phyloP scores from a whole-genome alignment of 2,888 invertebrate species.

The Leptopilina syphax region DNA sequence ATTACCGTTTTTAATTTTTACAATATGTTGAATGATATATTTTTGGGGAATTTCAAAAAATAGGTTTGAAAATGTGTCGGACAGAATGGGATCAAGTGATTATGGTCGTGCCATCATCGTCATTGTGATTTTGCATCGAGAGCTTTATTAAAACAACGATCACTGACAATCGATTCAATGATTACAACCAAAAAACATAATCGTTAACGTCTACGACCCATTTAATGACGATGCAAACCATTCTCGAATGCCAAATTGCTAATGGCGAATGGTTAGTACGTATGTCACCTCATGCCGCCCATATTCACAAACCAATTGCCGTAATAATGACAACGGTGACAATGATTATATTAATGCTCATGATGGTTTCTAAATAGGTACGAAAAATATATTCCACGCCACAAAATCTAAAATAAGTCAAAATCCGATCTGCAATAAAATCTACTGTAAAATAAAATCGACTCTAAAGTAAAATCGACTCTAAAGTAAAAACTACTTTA shows the following conservation, averaged over 20 bases:
- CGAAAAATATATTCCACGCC: no score
- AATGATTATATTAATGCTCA: conserved; percentile 39
- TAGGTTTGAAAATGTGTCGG: not conserved
- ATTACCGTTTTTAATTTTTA: no score
- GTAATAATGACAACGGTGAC: conserved; percentile 49
- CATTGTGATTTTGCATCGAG: conserved; percentile 67
- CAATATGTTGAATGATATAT: no score
- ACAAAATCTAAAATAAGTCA: no score
- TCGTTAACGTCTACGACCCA: conserved; percentile 75
- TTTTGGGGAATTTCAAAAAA: no score
- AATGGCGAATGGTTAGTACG: conserved; percentile 47
- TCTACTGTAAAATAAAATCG: no score
- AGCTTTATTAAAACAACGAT: conserved; percentile 74
- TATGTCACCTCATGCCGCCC: conserved; percentile 2
- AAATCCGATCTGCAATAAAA: no score
- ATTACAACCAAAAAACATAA: conserved; percentile 75
- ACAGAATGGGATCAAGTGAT: conserved; percentile 61
- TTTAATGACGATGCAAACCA: conserved; percentile 73
- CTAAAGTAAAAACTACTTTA: no score
- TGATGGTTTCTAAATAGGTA: conserved; percentile 1
- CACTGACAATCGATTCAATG: conserved; percentile 74
- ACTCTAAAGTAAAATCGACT: no score
- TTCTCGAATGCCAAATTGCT: conserved; percentile 72
- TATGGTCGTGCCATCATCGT: conserved; percentile 67
- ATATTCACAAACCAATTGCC: conserved; percentile 19